Evolutionary conservation across 2,888 invertebrate genomes (phyloP).

Genomic region (Drosophila formosana): DNA sequence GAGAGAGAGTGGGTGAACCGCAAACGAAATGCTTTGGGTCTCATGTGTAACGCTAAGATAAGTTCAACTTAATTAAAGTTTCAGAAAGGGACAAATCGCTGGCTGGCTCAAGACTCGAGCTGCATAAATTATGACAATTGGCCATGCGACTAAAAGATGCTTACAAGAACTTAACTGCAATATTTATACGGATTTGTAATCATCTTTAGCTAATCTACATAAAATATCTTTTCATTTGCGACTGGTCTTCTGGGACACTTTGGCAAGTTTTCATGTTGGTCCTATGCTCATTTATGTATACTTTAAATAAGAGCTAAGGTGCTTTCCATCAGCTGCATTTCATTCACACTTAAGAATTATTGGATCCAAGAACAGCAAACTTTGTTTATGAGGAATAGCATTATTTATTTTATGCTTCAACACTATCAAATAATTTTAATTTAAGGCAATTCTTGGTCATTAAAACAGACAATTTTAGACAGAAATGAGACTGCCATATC

Average conservation of each 20-base stretch:
- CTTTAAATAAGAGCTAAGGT: not conserved
- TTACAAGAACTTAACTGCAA: slow-evolving; percentile 18
- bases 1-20: slow-evolving; percentile 8
- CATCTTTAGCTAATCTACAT: slow-evolving; percentile 25
- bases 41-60: slow-evolving; percentile 74
- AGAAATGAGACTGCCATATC: not conserved
- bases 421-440: not conserved
- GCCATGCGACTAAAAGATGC: slow-evolving; percentile 15
- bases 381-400: no score
- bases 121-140: slow-evolving; percentile 69
- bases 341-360: not conserved
- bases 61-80: slow-evolving; percentile 79
- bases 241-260: slow-evolving; percentile 1
- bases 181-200: slow-evolving; percentile 27
- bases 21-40: slow-evolving; percentile 41
- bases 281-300: not conserved
- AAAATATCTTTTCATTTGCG: slow-evolving; percentile 19
- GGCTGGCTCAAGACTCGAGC: slow-evolving; percentile 40
- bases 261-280: not conserved
- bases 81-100: slow-evolving; percentile 63
- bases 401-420: not conserved
- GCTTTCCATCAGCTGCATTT: not conserved
- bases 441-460: not conserved
- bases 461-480: not conserved
- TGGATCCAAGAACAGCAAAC: no score